Conservation (phyloP, 2,888 invertebrate genomes). For the Scaptomyza tumidula region DNA sequence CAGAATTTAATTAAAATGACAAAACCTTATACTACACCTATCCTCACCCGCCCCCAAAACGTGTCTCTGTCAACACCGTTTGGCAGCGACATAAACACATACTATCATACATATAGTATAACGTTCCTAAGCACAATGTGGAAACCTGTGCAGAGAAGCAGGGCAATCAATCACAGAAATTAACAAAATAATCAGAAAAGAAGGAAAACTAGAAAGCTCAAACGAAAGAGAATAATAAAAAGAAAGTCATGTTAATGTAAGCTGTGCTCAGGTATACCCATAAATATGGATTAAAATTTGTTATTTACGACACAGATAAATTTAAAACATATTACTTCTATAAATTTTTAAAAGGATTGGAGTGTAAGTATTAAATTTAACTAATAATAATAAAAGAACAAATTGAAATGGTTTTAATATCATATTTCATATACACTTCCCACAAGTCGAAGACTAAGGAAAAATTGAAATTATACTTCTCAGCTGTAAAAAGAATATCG, state of each 20-base stretch:
- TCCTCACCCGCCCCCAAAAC: neutral
- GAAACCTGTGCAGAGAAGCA: slow-evolving; percentile 7
- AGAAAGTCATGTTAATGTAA: neutral
- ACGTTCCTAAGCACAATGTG: neutral
- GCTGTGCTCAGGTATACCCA: slow-evolving; percentile 1
- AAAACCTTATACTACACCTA: slow-evolving; percentile 19
- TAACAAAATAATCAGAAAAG: slow-evolving; percentile 45
- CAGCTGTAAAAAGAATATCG: too few species aligned
- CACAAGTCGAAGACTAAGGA: too few species aligned
- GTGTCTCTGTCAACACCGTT: slow-evolving; percentile 20
- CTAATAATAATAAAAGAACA: too few species aligned
- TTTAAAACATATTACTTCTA: too few species aligned
- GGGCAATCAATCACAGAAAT: slow-evolving; percentile 62
- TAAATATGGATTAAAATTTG: neutral
- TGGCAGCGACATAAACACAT: slow-evolving; percentile 1
- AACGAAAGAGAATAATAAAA: slow-evolving; percentile 17
- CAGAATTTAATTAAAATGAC: slow-evolving; percentile 52
- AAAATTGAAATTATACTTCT: too few species aligned
- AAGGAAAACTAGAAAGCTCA: slow-evolving; percentile 16
- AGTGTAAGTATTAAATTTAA: too few species aligned
- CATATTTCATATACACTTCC: too few species aligned
- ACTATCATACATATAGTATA: neutral
- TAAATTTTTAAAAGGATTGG: too few species aligned
- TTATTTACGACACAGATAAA: too few species aligned
- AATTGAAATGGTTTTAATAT: too few species aligned